Evolutionary conservation across 2,888 invertebrate genomes (phyloP).

Genomic region (Omphaloscelis lunosa): DNA sequence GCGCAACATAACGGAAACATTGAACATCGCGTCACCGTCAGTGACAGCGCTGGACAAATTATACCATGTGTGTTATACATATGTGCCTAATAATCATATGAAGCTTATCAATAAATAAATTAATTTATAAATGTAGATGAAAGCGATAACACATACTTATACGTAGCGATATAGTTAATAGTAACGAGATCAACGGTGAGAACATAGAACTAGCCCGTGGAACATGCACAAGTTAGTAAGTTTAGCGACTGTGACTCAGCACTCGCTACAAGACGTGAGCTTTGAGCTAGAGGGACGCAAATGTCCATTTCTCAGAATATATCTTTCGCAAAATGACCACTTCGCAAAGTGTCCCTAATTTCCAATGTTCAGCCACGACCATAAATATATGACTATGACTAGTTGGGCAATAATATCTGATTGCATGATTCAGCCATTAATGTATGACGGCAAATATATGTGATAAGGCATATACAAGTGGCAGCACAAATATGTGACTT

Average conservation of each 20-base stretch:
- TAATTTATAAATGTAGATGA: background rate
- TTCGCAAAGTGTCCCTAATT: background rate
- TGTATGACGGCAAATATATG: too few relatives aligned
- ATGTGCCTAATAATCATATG: conserved; percentile 9
- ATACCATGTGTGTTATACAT: conserved; percentile 20
- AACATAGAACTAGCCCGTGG: background rate
- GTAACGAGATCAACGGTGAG: background rate
- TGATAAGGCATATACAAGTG: too few relatives aligned
- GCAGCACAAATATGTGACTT: too few relatives aligned
- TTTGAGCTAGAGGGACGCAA: background rate
- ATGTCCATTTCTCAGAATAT: background rate
- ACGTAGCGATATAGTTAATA: conserved; percentile 11
- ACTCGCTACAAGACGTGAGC: conserved; percentile 28
- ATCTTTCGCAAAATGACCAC: background rate
- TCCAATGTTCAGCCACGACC: too few relatives aligned
- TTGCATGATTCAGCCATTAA: too few relatives aligned
- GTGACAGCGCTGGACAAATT: background rate
- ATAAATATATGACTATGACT: too few relatives aligned
- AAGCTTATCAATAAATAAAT: conserved; percentile 9
- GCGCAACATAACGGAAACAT: conserved; percentile 43
- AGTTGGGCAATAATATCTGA: too few relatives aligned
- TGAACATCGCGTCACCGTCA: background rate
- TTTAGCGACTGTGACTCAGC: conserved; percentile 10
- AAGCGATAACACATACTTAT: conserved; percentile 15
- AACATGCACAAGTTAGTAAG: conserved; percentile 24